Conservation (phyloP, 2,888 invertebrate genomes). For the Macaria liturata region DNA sequence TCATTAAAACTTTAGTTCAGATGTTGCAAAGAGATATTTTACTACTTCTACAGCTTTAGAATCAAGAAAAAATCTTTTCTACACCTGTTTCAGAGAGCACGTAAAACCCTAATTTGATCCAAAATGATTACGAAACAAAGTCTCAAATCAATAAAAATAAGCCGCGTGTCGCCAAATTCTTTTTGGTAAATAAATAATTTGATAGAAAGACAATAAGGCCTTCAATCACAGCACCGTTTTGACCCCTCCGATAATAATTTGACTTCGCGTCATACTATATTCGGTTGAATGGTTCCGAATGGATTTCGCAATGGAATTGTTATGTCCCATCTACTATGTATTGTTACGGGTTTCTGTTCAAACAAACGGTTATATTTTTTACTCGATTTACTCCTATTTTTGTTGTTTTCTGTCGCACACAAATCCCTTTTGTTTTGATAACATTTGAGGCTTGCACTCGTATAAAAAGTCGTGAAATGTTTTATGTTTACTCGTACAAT, state of each 20-base stretch:
- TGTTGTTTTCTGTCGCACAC: constrained; percentile 38
- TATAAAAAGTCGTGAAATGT: too few species aligned
- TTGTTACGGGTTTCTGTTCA: constrained; percentile 54
- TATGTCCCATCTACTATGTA: constrained; percentile 51
- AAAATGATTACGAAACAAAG: too few species aligned
- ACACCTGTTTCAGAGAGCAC: too few species aligned
- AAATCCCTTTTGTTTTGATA: constrained; percentile 23
- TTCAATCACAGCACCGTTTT: constrained; percentile 47
- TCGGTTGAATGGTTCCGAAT: constrained; percentile 70
- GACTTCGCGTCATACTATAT: constrained; percentile 73
- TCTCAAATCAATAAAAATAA: background rate
- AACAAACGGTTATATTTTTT: constrained; percentile 61
- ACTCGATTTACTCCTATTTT: constrained; percentile 58
- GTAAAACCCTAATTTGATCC: too few species aligned
- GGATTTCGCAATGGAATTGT: constrained; percentile 77
- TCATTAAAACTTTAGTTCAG: too few species aligned
- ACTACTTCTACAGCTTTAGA: too few species aligned
- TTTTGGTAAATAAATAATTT: constrained; percentile 22
- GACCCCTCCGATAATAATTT: constrained; percentile 67
- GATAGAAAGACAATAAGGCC: constrained; percentile 42
- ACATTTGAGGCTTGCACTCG: background rate
- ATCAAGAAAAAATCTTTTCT: too few species aligned
- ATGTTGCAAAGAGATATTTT: too few species aligned
- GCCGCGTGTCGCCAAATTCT: constrained; percentile 9
- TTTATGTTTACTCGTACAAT: too few species aligned